Conservation (phyloP, 2,888 invertebrate genomes). For the Apotomis betuletana region DNA sequence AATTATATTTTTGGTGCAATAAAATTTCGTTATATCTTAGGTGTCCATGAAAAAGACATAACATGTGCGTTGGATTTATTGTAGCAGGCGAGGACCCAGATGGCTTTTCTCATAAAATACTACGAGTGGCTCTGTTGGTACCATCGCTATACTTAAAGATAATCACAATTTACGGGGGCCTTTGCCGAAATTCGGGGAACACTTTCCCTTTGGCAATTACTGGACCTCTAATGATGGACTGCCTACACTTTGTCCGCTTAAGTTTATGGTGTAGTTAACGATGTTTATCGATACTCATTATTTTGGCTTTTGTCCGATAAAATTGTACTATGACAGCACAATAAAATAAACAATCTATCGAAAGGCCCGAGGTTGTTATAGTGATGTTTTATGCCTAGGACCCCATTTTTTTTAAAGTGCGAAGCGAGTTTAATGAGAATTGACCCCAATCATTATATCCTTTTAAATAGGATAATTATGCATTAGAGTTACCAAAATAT, state of each 20-base stretch:
- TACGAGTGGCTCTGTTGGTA: constrained; percentile 76
- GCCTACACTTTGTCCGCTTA: constrained; percentile 43
- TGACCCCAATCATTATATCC: too few relatives aligned
- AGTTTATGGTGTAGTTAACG: constrained; percentile 31
- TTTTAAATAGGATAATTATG: too few relatives aligned
- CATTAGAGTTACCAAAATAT: too few relatives aligned
- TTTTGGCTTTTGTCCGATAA: constrained; percentile 22
- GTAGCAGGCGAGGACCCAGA: constrained; percentile 77
- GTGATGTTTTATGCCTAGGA: background rate
- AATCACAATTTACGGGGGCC: constrained; percentile 81
- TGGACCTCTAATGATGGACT: constrained; percentile 67
- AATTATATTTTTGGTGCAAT: constrained; percentile 71
- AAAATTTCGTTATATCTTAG: constrained; percentile 71
- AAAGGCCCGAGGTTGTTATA: background rate
- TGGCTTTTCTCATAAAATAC: constrained; percentile 82
- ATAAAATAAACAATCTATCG: background rate
- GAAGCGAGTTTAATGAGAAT: too few relatives aligned
- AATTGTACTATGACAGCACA: background rate
- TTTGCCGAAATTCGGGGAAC: constrained; percentile 67
- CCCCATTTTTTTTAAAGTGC: too few relatives aligned
- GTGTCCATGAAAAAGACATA: constrained; percentile 81
- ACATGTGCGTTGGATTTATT: constrained; percentile 80
- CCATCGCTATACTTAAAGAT: constrained; percentile 78
- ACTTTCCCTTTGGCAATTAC: constrained; percentile 73
- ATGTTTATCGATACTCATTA: constrained; percentile 37